Evolutionary conservation across 2,113 vertebrate genomes (phyloP).

Genomic region (Carassius auratus): DNA sequence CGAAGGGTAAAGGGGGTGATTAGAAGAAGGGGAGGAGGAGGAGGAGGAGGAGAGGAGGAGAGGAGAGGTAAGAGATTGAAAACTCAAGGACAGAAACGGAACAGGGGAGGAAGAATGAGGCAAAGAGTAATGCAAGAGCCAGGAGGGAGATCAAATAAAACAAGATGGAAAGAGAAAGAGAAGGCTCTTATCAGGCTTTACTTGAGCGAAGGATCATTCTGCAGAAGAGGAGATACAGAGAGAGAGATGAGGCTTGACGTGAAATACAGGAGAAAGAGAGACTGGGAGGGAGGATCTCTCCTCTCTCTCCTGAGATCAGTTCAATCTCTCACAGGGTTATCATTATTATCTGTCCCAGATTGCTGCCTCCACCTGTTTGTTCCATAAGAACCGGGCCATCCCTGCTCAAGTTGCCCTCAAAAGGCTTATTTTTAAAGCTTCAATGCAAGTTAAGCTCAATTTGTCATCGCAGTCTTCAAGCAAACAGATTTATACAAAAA

Average conservation of each 20-base stretch:
- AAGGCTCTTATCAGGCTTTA: constrained; percentile 9
- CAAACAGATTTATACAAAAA: background rate
- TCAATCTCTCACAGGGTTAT: constrained; percentile 1
- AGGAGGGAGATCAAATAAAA: background rate
- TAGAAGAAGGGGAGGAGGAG: background rate
- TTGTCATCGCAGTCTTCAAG: background rate
- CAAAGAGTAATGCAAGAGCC: background rate
- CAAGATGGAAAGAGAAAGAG: background rate
- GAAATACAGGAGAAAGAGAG: constrained; percentile 21
- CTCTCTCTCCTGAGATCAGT: background rate
- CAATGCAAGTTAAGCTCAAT: background rate
- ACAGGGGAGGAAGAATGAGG: constrained; percentile 5
- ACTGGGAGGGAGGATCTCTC: background rate
- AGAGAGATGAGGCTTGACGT: constrained; percentile 7
- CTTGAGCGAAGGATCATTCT: background rate
- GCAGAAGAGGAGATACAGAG: constrained; percentile 8
- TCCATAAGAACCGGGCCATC: background rate
- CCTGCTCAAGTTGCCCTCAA: background rate
- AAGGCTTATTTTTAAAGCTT: background rate
- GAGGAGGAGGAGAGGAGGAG: background rate
- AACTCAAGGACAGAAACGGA: constrained; percentile 22
- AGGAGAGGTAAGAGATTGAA: constrained; percentile 11
- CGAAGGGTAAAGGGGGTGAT: background rate
- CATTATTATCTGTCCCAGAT: constrained; percentile 19
- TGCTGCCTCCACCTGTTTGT: background rate